Percentiles rank a stretch among this genome's conserved stretches.
Evolutionary conservation across 2,113 vertebrate species (phyloP).

Genomic region (Sporophila hypoxantha): DNA sequence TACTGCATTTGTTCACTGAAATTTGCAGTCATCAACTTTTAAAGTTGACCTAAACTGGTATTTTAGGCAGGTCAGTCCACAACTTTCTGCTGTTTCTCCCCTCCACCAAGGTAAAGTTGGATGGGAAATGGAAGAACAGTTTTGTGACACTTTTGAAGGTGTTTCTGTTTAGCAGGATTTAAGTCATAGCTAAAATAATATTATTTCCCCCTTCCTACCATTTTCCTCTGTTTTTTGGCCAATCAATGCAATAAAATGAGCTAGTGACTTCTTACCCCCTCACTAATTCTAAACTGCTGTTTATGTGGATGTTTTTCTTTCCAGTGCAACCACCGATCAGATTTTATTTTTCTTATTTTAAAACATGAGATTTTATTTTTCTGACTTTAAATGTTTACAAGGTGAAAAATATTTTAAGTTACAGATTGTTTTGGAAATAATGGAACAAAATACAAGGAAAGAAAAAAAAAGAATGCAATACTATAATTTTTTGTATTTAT

Average conservation of each 20-base stretch:
- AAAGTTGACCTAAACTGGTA: background rate
- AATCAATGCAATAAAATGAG: background rate
- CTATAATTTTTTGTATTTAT: background rate
- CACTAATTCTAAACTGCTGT: background rate
- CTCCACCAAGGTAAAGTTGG: background rate
- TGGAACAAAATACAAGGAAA: background rate
- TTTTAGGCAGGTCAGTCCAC: background rate
- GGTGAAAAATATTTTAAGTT: background rate
- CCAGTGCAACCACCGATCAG: background rate
- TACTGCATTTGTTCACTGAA: background rate
- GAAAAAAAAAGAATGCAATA: background rate
- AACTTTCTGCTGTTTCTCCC: background rate
- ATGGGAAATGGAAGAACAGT: background rate
- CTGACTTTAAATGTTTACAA: background rate
- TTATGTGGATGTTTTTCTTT: background rate
- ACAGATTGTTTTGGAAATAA: background rate
- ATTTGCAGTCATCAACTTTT: background rate
- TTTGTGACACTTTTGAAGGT: background rate
- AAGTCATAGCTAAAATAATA: background rate
- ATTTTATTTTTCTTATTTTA: background rate
- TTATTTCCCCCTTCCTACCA: background rate
- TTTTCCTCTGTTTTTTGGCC: conserved; percentile 2
- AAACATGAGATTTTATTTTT: background rate
- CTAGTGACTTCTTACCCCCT: background rate
- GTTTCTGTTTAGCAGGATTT: background rate